A percentile compares a stretch with the other conserved stretches of the same genome.
phyloP scores from a whole-genome alignment of 30 jellyfish, hydroid and myxozoan species.

The Clytia hemisphaerica region DNA sequence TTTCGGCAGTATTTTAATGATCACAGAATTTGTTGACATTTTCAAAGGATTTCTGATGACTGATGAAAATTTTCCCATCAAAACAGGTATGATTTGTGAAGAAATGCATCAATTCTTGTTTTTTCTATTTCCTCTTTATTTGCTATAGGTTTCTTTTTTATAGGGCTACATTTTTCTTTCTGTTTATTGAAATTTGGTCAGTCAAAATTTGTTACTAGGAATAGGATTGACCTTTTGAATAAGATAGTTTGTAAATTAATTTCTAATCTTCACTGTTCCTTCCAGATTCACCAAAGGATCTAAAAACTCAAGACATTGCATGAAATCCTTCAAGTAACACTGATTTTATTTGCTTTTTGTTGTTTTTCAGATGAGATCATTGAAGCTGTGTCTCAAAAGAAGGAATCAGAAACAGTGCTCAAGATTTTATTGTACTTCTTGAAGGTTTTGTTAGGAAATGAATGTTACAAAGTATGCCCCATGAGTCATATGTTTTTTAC shows the following conservation, averaged over 20 bases:
- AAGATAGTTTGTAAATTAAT: too few species aligned
- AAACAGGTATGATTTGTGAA: conserved; percentile 24
- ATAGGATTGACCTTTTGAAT: too few species aligned
- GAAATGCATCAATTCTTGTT: not conserved
- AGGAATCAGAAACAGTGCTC: conserved; percentile 39
- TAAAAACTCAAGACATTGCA: too few species aligned
- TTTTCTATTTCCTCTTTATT: not conserved
- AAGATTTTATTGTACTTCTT: conserved; percentile 47
- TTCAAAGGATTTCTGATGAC: conserved; percentile 56
- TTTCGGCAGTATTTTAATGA: conserved; percentile 75
- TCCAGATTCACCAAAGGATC: too few species aligned
- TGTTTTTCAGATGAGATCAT: conserved; percentile 32
- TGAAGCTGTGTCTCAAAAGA: conserved; percentile 51
- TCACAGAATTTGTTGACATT: conserved; percentile 46
- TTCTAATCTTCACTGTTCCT: too few species aligned
- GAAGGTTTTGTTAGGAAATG: conserved; percentile 54
- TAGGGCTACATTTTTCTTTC: too few species aligned
- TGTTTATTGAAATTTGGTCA: too few species aligned
- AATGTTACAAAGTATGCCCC: conserved; percentile 64
- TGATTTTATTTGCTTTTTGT: not conserved
- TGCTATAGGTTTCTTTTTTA: too few species aligned
- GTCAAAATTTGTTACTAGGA: too few species aligned
- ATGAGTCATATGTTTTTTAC: too few species aligned
- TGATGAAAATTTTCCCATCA: conserved; percentile 48
- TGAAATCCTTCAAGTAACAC: too few species aligned